Percentiles rank a stretch among this genome's conserved stretches.
phyloP scores from a whole-genome alignment of 1,140 invertebrate species.

The Sitobion miscanthi region DNA sequence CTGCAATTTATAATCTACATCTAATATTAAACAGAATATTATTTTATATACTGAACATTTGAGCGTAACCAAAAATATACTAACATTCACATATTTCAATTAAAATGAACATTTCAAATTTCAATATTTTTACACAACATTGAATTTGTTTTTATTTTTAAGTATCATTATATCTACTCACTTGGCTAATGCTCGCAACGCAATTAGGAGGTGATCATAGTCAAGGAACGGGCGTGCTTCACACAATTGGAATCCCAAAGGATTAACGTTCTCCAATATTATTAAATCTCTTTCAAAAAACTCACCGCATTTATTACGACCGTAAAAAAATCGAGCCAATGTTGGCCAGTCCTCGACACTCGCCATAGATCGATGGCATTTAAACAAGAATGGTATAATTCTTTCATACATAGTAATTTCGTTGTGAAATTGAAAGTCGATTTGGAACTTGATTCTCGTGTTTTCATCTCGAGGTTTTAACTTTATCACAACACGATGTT shows the following conservation, averaged over 20 bases:
- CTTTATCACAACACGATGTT: neutral
- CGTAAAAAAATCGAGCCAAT: conserved; percentile 1
- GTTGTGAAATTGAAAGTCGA: conserved; percentile 31
- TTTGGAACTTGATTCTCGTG: neutral
- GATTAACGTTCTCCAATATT: conserved; percentile 16
- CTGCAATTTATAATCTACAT: too few relatives aligned
- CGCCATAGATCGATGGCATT: neutral
- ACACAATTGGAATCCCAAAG: neutral
- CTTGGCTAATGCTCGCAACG: conserved; percentile 43
- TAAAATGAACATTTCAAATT: too few relatives aligned
- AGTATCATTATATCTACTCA: neutral
- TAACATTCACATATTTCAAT: too few relatives aligned
- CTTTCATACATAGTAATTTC: conserved; percentile 51
- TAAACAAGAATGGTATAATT: conserved; percentile 4
- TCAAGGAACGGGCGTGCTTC: conserved; percentile 14
- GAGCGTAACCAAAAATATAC: too few relatives aligned
- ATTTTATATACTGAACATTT: neutral
- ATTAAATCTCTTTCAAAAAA: conserved; percentile 23
- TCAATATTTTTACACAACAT: too few relatives aligned
- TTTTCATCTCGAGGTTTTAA: neutral
- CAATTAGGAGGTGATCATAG: conserved; percentile 37
- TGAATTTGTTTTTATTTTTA: neutral
- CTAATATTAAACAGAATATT: neutral
- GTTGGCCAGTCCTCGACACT: neutral
- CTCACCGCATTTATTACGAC: neutral